Evolutionary conservation across 2,888 invertebrate species (phyloP).

Genomic region (Lithosia quadra): DNA sequence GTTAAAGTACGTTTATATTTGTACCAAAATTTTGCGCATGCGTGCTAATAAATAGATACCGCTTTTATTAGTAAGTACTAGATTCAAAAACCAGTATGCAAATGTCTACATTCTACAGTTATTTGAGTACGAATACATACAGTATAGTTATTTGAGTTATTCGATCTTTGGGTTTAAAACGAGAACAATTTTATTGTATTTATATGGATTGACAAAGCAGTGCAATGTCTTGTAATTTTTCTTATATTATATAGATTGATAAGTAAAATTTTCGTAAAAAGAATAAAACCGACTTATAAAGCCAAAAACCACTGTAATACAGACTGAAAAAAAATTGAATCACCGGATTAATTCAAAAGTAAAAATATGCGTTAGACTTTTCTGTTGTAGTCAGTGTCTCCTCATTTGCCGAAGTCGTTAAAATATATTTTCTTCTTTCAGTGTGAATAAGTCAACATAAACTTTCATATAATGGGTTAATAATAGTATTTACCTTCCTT

Average conservation of each 20-base stretch:
- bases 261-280: too few species aligned
- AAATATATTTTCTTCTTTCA: neutral
- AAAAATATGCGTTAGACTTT: too few species aligned
- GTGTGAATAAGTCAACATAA: neutral
- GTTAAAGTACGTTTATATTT: neutral
- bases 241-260: too few species aligned
- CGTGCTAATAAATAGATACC: constrained; percentile 22
- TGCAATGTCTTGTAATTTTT: too few species aligned
- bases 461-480: neutral
- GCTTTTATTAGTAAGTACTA: constrained; percentile 28
- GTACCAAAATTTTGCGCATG: constrained; percentile 1
- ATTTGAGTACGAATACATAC: too few species aligned
- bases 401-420: too few species aligned
- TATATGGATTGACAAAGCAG: neutral
- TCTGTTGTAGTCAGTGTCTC: too few species aligned
- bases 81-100: constrained; percentile 12
- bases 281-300: too few species aligned
- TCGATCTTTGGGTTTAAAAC: neutral
- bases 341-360: too few species aligned
- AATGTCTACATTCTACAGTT: constrained; percentile 3
- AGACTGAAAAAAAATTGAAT: too few species aligned
- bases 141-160: neutral
- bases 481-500: neutral
- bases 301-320: too few species aligned
- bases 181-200: neutral